Evolutionary conservation across 2,888 invertebrate species (phyloP).

Genomic region (Masnerella sp.): DNA sequence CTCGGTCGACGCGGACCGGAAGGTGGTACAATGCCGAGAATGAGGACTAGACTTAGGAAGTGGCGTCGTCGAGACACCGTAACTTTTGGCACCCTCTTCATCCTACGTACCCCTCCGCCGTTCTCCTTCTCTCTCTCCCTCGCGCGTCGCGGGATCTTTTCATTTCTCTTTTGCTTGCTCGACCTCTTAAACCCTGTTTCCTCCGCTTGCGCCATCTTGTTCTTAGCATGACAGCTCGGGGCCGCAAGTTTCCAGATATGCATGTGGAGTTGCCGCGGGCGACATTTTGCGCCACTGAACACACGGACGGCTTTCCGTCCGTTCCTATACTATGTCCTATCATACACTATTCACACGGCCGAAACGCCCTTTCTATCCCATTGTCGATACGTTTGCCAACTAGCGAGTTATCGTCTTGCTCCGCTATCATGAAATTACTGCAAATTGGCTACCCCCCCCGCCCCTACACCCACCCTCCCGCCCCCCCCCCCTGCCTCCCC

Average conservation of each 20-base stretch:
- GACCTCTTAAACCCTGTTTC: constrained; percentile 55
- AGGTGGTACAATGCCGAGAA: constrained; percentile 60
- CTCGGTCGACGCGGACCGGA: constrained; percentile 50
- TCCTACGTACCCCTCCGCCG: too few species aligned
- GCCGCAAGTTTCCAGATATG: constrained; percentile 46
- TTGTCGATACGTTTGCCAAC: constrained; percentile 44
- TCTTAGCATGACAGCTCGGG: constrained; percentile 42
- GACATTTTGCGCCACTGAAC: constrained; percentile 37
- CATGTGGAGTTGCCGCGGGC: constrained; percentile 33
- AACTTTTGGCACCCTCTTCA: constrained; percentile 73
- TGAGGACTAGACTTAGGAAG: constrained; percentile 63
- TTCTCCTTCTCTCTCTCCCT: constrained; percentile 11
- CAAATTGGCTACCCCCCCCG: constrained; percentile 35
- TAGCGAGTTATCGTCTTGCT: constrained; percentile 19
- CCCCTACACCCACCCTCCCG: constrained; percentile 34
- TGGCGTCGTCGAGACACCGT: constrained; percentile 75
- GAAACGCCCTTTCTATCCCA: constrained; percentile 21
- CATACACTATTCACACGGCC: constrained; percentile 63
- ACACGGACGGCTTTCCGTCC: constrained; percentile 19
- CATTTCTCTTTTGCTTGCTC: constrained; percentile 55
- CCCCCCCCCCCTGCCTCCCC: too few species aligned
- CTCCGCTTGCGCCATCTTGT: constrained; percentile 44
- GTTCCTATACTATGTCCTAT: constrained; percentile 68
- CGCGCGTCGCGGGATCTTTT: constrained; percentile 53
- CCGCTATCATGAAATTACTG: constrained; percentile 39